These are phyloP conservation scores for Himalopsyche tibetana DNA, from an alignment of 2,888 invertebrate genomes.

Conservation along the genomic window DNA sequence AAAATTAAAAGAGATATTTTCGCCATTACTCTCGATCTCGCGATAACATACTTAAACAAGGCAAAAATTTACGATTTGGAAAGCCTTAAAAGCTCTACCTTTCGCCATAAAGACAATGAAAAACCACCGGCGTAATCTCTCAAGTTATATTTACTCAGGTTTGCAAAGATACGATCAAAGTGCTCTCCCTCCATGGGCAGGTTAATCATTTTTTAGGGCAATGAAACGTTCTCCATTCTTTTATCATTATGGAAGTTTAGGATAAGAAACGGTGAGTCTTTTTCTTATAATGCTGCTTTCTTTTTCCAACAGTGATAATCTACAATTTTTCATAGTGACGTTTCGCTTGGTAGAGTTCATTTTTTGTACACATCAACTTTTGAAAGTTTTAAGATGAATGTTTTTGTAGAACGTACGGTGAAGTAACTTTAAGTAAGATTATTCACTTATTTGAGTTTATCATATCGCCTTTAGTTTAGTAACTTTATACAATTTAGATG, in stretches of 20 bases:
- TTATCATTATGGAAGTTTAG: constrained; percentile 52
- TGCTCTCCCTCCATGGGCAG: constrained; percentile 34
- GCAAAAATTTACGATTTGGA: constrained; percentile 42
- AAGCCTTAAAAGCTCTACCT: constrained; percentile 38
- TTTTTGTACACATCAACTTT: constrained; percentile 36
- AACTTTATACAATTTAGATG: not conserved
- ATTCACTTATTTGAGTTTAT: constrained; percentile 37
- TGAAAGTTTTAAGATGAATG: constrained; percentile 39
- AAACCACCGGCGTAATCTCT: constrained; percentile 42
- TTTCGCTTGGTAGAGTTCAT: constrained; percentile 21
- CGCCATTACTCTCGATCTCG: constrained; percentile 1
- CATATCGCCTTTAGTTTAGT: constrained; percentile 20
- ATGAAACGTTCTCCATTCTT: constrained; percentile 57
- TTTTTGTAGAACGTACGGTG: constrained; percentile 1
- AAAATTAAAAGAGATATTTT: constrained; percentile 43
- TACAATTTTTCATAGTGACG: constrained; percentile 42
- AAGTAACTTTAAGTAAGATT: not conserved
- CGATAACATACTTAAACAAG: constrained; percentile 40
- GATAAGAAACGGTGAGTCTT: constrained; percentile 14
- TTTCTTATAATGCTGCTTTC: constrained; percentile 5
- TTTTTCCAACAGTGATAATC: constrained; percentile 37
- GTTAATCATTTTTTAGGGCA: constrained; percentile 59
- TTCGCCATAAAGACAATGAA: constrained; percentile 42
- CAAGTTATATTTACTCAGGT: constrained; percentile 49
- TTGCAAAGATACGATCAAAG: constrained; percentile 27